Base-by-base conservation (phyloP, 2,113 vertebrate genomes). In the Oenanthe melanoleuca region DNA sequence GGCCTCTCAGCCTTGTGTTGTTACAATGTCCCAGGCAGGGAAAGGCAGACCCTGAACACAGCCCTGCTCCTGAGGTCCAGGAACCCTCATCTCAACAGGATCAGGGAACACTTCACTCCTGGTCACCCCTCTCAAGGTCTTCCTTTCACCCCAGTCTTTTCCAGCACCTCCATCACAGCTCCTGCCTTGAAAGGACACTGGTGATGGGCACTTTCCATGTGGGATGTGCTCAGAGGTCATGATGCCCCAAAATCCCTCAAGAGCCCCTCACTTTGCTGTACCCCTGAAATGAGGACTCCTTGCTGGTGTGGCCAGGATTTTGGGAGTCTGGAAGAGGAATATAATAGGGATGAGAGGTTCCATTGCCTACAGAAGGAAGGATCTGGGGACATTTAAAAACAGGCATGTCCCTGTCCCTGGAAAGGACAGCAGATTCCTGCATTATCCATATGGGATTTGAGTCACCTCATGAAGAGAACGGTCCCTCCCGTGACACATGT, bases 1-100 rank as follows among this genome's bases (percentile, higher is more conserved):
- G 93, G 94, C 86, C 91, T 95, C 91, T 87, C 86, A 91, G 93
- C 61, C 74, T 89, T 89, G 44, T 74, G 61, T 49, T 72, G 44
- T 64, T 4, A 0, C 24, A 53, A 17, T 14, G 45, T 93, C 74
- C 81, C 44, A 22, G 47, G 34, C 63, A 86, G 38, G 45, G 69
- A 86, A 73, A 83, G 47, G 52, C 91, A 94, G 88, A 78, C 11
- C 67, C 55, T 42, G 56, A 63, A 29, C 16, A 4, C n/a, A 47
- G 29, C 55, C 42, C 53, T 49, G 55, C 37, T 89, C 40, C 64
- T 38, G 49, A 12, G 33, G n/a, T 7, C 65, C 77, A 47, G 81
- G 33, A 75, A 23, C 29, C 44, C 34, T 24, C 52, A 37, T 17
- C 42, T 74, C 73, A 13, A 7, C 40, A 28, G 79, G 61, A 61